A percentile compares a stretch with the other conserved stretches of the same genome.
Evolutionary conservation across 2,888 invertebrate genomes (phyloP).

Genomic region (Bimastos eiseni): DNA sequence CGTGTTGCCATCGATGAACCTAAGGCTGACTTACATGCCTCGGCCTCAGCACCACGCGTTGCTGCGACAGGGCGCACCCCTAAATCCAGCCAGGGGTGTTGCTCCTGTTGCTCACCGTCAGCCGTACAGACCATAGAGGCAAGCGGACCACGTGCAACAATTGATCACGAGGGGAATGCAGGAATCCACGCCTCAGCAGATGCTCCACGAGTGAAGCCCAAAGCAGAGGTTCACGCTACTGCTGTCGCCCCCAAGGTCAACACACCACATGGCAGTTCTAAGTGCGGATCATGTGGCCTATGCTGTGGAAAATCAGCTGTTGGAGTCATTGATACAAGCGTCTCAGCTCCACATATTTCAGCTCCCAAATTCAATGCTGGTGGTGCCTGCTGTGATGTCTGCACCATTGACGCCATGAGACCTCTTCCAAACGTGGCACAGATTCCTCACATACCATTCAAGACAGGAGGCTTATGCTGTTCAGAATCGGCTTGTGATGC

Average conservation of each 20-base stretch:
- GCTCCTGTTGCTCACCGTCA: not conserved
- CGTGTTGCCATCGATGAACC: not conserved
- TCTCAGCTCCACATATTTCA: not conserved
- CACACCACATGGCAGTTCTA: not conserved
- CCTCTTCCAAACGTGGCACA: not conserved
- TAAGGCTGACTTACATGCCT: not conserved
- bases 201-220: not conserved
- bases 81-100: not conserved
- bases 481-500: not conserved
- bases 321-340: not conserved
- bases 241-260: not conserved
- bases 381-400: not conserved
- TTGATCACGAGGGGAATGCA: not conserved
- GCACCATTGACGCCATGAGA: not conserved
- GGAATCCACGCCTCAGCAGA: not conserved
- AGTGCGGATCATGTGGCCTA: not conserved
- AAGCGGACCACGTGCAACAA: not conserved
- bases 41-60: not conserved
- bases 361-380: not conserved
- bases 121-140: not conserved
- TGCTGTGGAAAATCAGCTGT: constrained; percentile 16
- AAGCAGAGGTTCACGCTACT: not conserved
- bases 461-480: not conserved
- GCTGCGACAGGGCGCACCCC: not conserved
- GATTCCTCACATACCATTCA: not conserved